A percentile compares a stretch with the other conserved stretches of the same genome.
Evolutionary conservation across 2,888 invertebrate species (phyloP).

Genomic region (Lasius fuliginosus): DNA sequence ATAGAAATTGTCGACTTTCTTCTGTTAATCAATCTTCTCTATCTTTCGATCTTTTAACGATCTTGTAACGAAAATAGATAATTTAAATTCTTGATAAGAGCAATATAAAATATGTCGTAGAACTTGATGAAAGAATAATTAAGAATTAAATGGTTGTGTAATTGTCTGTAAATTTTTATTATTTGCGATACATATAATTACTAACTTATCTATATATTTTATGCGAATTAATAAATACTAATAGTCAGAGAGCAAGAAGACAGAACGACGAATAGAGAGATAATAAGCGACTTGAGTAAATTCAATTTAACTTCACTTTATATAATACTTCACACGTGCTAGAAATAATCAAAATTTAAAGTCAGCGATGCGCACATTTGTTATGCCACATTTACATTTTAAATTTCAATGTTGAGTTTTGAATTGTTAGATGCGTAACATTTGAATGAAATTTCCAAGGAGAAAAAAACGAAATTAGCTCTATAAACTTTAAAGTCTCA

Average conservation of each 20-base stretch:
- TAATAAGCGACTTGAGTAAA: neutral
- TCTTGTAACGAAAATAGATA: neutral
- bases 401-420: neutral
- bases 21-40: neutral
- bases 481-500: neutral
- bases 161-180: neutral
- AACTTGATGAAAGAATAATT: neutral
- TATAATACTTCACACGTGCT: neutral
- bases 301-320: neutral
- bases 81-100: neutral
- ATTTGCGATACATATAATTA: neutral
- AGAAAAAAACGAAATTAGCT: neutral
- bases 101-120: neutral
- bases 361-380: neutral
- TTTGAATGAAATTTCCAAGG: neutral
- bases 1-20: neutral
- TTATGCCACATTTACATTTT: neutral
- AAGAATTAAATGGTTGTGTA: neutral
- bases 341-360: neutral
- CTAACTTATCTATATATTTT: neutral
- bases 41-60: neutral
- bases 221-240: neutral
- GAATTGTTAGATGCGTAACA: neutral
- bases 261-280: neutral
- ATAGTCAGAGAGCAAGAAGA: neutral